A percentile compares a stretch with the other conserved stretches of the same genome.
Conservation (phyloP, 2,888 invertebrate genomes). For the Bombylius major region DNA sequence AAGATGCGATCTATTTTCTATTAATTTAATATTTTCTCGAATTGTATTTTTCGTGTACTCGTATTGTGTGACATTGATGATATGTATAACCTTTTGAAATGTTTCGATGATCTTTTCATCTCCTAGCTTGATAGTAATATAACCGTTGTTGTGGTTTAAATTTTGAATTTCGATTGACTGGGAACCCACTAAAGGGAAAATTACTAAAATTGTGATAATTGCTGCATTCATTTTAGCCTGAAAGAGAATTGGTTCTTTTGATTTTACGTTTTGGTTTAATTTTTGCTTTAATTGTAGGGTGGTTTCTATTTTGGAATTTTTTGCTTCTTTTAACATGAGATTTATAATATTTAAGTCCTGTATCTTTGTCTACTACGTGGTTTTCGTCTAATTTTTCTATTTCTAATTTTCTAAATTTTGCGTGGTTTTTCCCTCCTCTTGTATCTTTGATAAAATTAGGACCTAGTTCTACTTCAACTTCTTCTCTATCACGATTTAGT, state of each 20-base stretch:
- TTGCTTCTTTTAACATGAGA: conserved; percentile 11
- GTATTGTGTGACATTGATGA: too few species aligned
- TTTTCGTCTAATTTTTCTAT: conserved; percentile 9
- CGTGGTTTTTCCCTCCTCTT: conserved; percentile 4
- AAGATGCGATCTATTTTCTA: too few species aligned
- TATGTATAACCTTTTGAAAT: too few species aligned
- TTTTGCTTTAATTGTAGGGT: conserved; percentile 5
- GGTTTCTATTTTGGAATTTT: conserved; percentile 11
- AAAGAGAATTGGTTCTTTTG: neutral
- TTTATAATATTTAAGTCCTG: conserved; percentile 13
- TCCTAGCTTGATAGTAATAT: too few species aligned
- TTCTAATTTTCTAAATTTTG: conserved; percentile 13
- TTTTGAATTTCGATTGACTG: too few species aligned
- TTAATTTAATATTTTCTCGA: too few species aligned
- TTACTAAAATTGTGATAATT: too few species aligned
- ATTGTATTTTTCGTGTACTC: too few species aligned
- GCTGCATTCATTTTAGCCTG: neutral
- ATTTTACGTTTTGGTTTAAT: neutral
- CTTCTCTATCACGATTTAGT: conserved; percentile 4
- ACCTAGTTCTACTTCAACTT: neutral
- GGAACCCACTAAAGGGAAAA: too few species aligned
- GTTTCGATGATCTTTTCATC: too few species aligned
- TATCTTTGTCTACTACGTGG: conserved; percentile 9
- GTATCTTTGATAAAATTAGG: neutral
- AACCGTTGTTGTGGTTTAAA: too few species aligned